These are phyloP conservation scores for Zaprionus taronus DNA, from an alignment of 1,140 invertebrate genomes.

Conservation along the genomic window DNA sequence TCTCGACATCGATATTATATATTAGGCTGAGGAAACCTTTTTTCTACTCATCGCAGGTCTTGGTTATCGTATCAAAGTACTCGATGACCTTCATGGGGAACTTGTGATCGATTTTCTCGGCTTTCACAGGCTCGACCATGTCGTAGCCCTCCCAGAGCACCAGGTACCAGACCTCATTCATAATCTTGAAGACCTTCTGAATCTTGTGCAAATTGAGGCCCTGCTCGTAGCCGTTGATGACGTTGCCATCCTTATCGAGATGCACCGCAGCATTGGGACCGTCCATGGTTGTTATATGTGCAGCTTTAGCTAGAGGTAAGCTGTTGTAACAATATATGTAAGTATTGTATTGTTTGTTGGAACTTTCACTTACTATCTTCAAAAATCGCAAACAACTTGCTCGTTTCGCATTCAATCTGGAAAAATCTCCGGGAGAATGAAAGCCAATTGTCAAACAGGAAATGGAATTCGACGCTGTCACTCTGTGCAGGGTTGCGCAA, in stretches of 20 bases:
- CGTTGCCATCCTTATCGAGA: conserved; percentile 19
- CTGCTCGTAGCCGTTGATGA: conserved; percentile 16
- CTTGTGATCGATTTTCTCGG: background rate
- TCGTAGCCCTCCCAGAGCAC: conserved; percentile 29
- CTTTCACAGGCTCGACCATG: conserved; percentile 18
- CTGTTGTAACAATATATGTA: too few species aligned
- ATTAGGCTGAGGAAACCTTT: too few species aligned
- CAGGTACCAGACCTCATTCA: background rate
- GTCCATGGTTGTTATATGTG: conserved; percentile 2
- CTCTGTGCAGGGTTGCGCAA: background rate
- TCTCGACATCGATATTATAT: too few species aligned
- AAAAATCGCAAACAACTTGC: background rate
- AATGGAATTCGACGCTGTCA: background rate
- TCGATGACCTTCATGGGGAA: background rate
- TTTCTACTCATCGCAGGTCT: too few species aligned
- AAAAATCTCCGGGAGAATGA: background rate
- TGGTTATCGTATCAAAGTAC: background rate
- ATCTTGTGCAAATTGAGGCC: conserved; percentile 8
- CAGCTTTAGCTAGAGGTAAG: background rate
- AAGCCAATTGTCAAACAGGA: background rate
- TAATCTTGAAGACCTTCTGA: background rate
- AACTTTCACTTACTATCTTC: background rate
- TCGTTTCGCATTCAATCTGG: background rate
- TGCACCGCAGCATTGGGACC: conserved; percentile 11
- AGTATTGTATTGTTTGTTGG: background rate